Evolutionary conservation across 2,113 vertebrate species (phyloP).

Genomic region (Cyanistes caeruleus): DNA sequence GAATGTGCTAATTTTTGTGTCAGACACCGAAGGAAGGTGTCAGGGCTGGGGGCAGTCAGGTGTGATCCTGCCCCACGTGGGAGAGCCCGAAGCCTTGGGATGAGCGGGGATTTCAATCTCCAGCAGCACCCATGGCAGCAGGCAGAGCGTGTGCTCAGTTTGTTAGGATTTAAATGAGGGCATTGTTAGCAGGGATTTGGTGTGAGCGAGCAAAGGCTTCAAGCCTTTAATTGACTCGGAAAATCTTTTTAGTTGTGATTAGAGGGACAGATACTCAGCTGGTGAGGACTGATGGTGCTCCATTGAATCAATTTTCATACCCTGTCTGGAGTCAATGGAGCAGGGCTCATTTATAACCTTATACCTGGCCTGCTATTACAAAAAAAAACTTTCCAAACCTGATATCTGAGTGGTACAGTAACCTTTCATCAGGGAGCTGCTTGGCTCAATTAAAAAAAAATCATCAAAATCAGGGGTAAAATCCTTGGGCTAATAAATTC

Average conservation of each 20-base stretch:
- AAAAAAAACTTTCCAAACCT: not conserved
- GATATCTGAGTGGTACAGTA: not conserved
- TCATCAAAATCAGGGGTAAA: not conserved
- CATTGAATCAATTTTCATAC: slow-evolving; percentile 47
- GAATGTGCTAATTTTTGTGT: slow-evolving; percentile 31
- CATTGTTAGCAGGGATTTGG: slow-evolving; percentile 33
- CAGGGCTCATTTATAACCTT: slow-evolving; percentile 28
- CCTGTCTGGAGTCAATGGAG: slow-evolving; percentile 58
- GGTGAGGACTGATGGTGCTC: slow-evolving; percentile 27
- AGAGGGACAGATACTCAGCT: slow-evolving; percentile 51
- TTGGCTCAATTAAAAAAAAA: not conserved
- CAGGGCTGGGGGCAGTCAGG: not conserved
- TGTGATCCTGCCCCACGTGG: not conserved
- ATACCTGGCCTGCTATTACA: not conserved
- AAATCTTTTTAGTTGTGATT: slow-evolving; percentile 66
- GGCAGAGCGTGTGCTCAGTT: not conserved
- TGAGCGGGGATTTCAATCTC: not conserved
- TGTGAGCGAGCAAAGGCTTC: slow-evolving; percentile 32
- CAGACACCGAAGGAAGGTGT: not conserved
- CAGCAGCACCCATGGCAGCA: not conserved
- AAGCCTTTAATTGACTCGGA: slow-evolving; percentile 55
- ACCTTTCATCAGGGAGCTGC: not conserved
- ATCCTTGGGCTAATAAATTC: not conserved
- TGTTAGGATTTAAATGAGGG: slow-evolving; percentile 8
- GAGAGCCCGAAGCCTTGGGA: not conserved